A percentile compares a stretch with the other conserved stretches of the same genome.
Conservation (phyloP, 2,888 invertebrate genomes). For the Neoaliturus tenellus region DNA sequence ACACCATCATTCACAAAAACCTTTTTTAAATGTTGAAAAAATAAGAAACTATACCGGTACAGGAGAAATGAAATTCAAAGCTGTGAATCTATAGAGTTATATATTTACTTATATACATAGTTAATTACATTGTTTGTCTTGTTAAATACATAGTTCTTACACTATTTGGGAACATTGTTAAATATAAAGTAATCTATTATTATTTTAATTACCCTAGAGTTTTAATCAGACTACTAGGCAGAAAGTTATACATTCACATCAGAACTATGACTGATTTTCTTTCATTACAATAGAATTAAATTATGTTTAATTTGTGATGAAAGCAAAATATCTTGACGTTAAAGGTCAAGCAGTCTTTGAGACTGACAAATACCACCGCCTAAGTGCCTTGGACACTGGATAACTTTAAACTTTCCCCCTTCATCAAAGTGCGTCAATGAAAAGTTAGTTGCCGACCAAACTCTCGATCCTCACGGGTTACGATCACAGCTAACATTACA, state of each 20-base stretch:
- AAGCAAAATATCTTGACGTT: not conserved
- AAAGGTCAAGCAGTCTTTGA: not conserved
- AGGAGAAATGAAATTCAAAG: not conserved
- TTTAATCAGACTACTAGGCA: constrained; percentile 24
- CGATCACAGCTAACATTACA: not conserved
- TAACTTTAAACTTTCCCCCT: not conserved
- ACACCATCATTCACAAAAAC: too few species aligned
- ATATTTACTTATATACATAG: constrained; percentile 53
- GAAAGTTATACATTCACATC: not conserved
- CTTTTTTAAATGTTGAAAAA: too few species aligned
- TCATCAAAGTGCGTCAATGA: not conserved
- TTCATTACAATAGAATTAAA: not conserved
- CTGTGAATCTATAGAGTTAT: constrained; percentile 48
- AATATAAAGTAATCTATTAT: constrained; percentile 32
- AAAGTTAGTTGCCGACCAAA: not conserved
- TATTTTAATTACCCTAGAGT: not conserved
- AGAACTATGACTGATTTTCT: not conserved
- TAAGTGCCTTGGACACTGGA: not conserved
- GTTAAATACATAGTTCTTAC: constrained; percentile 20
- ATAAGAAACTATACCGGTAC: too few species aligned
- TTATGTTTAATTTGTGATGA: not conserved
- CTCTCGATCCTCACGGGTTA: not conserved
- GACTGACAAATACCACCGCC: not conserved
- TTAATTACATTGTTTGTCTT: constrained; percentile 51
- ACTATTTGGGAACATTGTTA: constrained; percentile 39